Percentiles rank a stretch among this genome's conserved stretches.
Conservation (phyloP, 2,113 vertebrate species). For the Anseranas semipalmata region DNA sequence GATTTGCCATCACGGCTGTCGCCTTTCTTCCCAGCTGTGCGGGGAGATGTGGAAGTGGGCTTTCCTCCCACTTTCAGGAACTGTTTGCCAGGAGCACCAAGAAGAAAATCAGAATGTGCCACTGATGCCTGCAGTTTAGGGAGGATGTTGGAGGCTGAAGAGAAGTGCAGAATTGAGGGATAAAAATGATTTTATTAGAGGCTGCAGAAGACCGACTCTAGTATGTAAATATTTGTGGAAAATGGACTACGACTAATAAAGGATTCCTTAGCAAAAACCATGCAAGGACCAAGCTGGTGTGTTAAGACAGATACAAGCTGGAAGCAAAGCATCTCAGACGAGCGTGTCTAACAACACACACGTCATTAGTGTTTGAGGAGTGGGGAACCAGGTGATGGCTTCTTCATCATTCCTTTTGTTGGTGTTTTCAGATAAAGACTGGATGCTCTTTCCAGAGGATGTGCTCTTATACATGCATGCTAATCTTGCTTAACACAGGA, state of each 20-base stretch:
- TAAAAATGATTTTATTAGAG: neutral
- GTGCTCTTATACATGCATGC: neutral
- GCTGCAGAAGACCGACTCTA: neutral
- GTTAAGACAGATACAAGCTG: neutral
- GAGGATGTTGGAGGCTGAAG: neutral
- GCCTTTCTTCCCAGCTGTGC: neutral
- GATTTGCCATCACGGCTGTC: neutral
- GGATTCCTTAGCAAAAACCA: neutral
- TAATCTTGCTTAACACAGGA: neutral
- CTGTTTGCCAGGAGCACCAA: neutral
- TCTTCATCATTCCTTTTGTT: neutral
- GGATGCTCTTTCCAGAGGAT: neutral
- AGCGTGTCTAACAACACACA: neutral
- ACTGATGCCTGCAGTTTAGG: neutral
- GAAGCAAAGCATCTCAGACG: neutral
- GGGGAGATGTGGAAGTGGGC: neutral
- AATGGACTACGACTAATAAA: neutral
- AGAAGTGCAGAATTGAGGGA: neutral
- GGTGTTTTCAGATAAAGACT: neutral
- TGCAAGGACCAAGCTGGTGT: neutral
- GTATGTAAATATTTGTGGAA: neutral
- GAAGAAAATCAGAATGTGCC: neutral
- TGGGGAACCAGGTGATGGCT: neutral
- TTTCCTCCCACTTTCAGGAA: neutral
- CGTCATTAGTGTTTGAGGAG: neutral